Conservation (phyloP, 2,888 invertebrate genomes). For the Caenorhabditis sp. region DNA sequence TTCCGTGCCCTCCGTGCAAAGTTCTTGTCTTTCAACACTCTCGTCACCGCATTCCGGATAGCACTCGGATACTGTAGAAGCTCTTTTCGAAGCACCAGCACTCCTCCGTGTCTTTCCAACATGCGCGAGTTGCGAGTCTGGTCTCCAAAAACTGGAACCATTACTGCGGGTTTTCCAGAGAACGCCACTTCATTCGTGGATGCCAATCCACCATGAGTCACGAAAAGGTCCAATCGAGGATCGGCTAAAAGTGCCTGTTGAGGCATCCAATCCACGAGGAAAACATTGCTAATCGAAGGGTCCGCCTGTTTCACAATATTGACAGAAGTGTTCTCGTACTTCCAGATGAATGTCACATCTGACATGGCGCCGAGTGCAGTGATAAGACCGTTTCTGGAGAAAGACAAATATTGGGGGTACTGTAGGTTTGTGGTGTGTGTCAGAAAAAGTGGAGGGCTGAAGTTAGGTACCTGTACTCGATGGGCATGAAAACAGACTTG, state of each 20-base stretch:
- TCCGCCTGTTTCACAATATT: conserved; percentile 49
- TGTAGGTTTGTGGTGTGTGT: neutral
- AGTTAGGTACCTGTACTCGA: conserved; percentile 35
- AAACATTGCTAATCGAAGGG: conserved; percentile 62
- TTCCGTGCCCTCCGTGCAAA: conserved; percentile 30
- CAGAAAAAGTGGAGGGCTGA: neutral
- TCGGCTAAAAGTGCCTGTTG: conserved; percentile 66
- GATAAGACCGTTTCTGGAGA: conserved; percentile 65
- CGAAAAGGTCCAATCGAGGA: conserved; percentile 52
- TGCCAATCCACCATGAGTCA: conserved; percentile 67
- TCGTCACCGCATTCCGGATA: conserved; percentile 1
- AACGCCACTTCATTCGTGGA: conserved; percentile 63
- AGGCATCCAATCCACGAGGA: conserved; percentile 72
- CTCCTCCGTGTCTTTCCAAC: conserved; percentile 59
- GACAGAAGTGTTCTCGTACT: conserved; percentile 61
- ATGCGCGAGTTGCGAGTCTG: conserved; percentile 60
- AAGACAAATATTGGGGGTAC: neutral
- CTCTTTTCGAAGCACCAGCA: conserved; percentile 44
- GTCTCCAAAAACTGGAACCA: conserved; percentile 68
- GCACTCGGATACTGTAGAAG: conserved; percentile 30
- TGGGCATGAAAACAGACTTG: conserved; percentile 38
- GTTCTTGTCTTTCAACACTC: conserved; percentile 32
- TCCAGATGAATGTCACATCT: conserved; percentile 72
- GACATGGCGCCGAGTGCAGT: conserved; percentile 57
- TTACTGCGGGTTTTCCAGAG: conserved; percentile 52